Evolutionary conservation across 2,797 vertebrate genomes (phyloP).

Genomic region (Acanthornis magna): DNA sequence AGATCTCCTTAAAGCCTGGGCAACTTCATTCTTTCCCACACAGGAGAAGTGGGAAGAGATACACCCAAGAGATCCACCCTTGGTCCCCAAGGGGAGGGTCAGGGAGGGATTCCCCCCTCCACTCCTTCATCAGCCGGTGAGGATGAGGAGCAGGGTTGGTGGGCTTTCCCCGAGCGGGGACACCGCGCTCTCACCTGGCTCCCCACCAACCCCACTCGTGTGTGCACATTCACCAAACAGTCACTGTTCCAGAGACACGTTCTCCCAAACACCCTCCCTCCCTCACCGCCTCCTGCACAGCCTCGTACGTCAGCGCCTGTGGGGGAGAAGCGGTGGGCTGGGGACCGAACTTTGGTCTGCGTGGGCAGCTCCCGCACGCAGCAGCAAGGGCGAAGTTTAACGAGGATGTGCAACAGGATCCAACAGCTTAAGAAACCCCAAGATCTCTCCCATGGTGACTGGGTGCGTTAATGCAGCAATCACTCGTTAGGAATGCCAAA

Average conservation of each 20-base stretch:
- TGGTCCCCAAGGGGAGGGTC: not conserved
- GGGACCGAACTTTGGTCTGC: constrained; percentile 29
- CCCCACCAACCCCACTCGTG: not conserved
- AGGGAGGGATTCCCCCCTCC: not conserved
- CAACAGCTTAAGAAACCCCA: not conserved
- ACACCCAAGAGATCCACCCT: not conserved
- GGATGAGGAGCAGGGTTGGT: not conserved
- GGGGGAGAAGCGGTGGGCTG: constrained; percentile 54
- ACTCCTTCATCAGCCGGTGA: not conserved
- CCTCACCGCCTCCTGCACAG: constrained; percentile 39
- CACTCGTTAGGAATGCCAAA: not conserved
- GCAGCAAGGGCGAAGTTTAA: constrained; percentile 24
- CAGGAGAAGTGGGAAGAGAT: not conserved
- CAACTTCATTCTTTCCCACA: not conserved
- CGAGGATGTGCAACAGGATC: not conserved
- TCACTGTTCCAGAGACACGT: not conserved
- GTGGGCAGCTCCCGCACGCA: constrained; percentile 59
- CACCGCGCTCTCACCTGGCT: not conserved
- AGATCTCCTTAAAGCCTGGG: not conserved
- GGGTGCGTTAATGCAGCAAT: rapidly evolving
- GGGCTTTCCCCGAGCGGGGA: not conserved
- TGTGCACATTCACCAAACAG: not conserved
- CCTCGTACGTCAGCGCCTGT: constrained; percentile 28
- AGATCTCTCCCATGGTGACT: not conserved
- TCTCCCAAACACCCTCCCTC: constrained; percentile 39